phyloP scores from a whole-genome alignment of 2,888 invertebrate genomes.

The Julus scanicus region DNA sequence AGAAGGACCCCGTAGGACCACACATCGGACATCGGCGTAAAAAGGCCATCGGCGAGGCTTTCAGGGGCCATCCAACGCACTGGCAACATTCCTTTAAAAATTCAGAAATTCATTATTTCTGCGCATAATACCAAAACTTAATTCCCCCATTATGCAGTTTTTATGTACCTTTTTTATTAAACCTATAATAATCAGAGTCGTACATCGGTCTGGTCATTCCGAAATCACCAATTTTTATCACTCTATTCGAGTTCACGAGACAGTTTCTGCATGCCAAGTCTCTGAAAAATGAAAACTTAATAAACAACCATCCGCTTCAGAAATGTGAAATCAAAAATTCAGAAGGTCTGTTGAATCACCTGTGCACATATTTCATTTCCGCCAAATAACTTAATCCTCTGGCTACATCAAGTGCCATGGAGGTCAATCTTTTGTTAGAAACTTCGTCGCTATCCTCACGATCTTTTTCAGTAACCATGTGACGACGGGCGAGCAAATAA shows the following conservation, averaged over 20 bases:
- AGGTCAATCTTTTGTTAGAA: slow-evolving; percentile 80
- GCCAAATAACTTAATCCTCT: slow-evolving; percentile 86
- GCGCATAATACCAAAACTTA: not conserved
- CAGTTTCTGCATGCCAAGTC: slow-evolving; percentile 86
- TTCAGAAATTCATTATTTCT: not conserved
- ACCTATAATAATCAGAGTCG: slow-evolving; percentile 89
- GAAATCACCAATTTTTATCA: slow-evolving; percentile 84
- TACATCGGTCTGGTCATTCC: slow-evolving; percentile 91
- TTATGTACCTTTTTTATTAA: slow-evolving; percentile 78
- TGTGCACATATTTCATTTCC: slow-evolving; percentile 85
- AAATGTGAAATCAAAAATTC: not conserved
- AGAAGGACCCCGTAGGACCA: slow-evolving; percentile 91
- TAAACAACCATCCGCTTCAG: not conserved
- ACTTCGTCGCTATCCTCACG: slow-evolving; percentile 80
- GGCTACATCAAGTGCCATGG: slow-evolving; percentile 89
- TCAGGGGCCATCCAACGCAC: slow-evolving; percentile 96
- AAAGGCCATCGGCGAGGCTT: slow-evolving; percentile 82
- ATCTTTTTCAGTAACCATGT: slow-evolving; percentile 76
- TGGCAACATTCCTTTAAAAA: slow-evolving; percentile 76
- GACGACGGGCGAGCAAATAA: slow-evolving; percentile 84
- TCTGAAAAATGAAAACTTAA: slow-evolving; percentile 66
- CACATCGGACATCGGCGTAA: slow-evolving; percentile 86
- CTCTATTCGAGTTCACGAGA: slow-evolving; percentile 78
- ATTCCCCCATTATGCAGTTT: slow-evolving; percentile 50
- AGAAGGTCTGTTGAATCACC: slow-evolving; percentile 64